Conservation (phyloP, 2,797 vertebrate genomes). For the Rhodeus uyekii region DNA sequence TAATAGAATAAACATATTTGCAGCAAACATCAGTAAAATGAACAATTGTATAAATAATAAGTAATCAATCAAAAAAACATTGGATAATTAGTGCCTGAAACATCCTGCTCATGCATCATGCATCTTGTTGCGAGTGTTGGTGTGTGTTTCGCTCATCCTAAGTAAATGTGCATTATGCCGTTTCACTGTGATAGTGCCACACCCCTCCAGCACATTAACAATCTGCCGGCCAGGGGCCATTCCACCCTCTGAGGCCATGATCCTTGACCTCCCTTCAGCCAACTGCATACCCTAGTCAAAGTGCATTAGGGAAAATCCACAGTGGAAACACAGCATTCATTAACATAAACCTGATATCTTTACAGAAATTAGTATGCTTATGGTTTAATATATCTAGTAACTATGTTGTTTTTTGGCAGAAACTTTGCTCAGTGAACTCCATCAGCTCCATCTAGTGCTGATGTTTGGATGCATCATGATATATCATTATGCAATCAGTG, state of each 20-base stretch:
- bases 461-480: neutral
- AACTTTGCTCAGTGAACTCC: neutral
- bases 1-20: neutral
- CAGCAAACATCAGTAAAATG: neutral
- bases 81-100: neutral
- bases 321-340: neutral
- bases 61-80: neutral
- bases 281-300: slow-evolving; percentile 8
- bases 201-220: slow-evolving; percentile 33
- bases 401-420: neutral
- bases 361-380: neutral
- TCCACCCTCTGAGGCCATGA: slow-evolving; percentile 35
- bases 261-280: slow-evolving; percentile 20
- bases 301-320: neutral
- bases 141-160: neutral
- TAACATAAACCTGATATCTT: neutral
- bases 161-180: neutral
- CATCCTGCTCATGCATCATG: neutral
- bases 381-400: neutral
- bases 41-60: neutral
- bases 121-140: neutral
- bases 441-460: neutral
- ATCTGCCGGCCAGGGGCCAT: slow-evolving; percentile 37
- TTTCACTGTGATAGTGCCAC: neutral
- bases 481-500: too few species aligned